A percentile compares a stretch with the other conserved stretches of the same genome.
These are phyloP conservation scores for Ctenodactylus gundi DNA, from an alignment of 2,113 vertebrate species.

Conservation along the genomic window DNA sequence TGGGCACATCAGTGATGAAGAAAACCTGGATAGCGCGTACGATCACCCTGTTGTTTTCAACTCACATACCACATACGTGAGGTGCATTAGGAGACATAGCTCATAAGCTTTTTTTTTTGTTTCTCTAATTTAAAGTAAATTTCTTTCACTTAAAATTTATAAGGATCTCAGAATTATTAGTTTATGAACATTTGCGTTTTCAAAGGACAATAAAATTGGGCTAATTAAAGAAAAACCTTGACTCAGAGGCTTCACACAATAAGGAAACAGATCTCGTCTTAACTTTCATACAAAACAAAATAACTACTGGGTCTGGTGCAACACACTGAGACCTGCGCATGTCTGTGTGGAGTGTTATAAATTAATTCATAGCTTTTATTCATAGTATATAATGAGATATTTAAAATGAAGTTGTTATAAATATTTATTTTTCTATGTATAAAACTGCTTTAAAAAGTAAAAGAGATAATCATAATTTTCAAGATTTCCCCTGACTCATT, in stretches of 20 bases:
- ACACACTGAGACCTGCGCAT: not conserved
- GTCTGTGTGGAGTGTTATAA: not conserved
- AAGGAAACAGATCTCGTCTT: not conserved
- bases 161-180: conserved; percentile 23
- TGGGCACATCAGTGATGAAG: not conserved
- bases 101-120: no score
- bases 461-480: not conserved
- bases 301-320: not conserved
- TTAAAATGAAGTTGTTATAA: not conserved
- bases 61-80: not conserved
- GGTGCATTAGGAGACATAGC: not conserved
- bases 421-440: not conserved
- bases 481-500: no score
- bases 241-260: not conserved
- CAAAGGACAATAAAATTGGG: conserved; percentile 6
- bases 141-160: not conserved
- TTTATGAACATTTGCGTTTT: not conserved
- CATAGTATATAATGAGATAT: not conserved
- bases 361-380: not conserved
- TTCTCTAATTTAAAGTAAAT: not conserved
- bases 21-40: conserved; percentile 14
- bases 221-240: not conserved
- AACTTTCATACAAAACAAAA: not conserved
- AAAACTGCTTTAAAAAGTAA: conserved; percentile 2
- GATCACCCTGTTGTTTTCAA: not conserved